A percentile compares a stretch with the other conserved stretches of the same genome.
Conservation (phyloP, 2,797 vertebrate genomes). For the Chromis chromis region DNA sequence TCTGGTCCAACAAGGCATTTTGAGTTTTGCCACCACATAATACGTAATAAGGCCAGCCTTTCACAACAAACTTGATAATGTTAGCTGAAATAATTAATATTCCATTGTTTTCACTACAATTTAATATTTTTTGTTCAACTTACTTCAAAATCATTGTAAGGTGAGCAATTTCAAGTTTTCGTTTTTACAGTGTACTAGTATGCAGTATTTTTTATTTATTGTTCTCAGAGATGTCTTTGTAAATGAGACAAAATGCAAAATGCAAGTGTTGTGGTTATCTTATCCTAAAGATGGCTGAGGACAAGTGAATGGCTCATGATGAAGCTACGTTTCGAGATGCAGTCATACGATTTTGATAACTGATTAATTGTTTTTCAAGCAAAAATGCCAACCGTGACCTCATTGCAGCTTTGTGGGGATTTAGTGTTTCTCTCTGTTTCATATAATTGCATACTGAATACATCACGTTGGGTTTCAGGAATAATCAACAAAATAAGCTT, state of each 20-base stretch:
- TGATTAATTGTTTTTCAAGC: not conserved
- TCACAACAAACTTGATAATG: too few relatives aligned
- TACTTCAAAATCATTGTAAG: too few relatives aligned
- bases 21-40: too few relatives aligned
- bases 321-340: not conserved
- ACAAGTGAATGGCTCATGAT: not conserved
- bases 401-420: not conserved
- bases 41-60: too few relatives aligned
- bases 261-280: constrained; percentile 5
- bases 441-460: not conserved
- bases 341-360: not conserved
- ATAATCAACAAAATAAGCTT: not conserved
- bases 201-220: not conserved
- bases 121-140: too few relatives aligned
- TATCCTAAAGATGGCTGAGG: constrained; percentile 2
- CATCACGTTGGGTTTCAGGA: not conserved
- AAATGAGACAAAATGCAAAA: constrained; percentile 13
- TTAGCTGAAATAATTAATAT: too few relatives aligned
- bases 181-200: too few relatives aligned
- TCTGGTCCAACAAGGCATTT: too few relatives aligned
- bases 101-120: too few relatives aligned
- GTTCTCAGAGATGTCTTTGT: constrained; percentile 1
- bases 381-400: not conserved
- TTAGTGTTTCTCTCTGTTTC: not conserved
- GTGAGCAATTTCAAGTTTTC: too few relatives aligned